phyloP scores from a whole-genome alignment of 2,888 invertebrate genomes.

The Lycocerus yunnanus region DNA sequence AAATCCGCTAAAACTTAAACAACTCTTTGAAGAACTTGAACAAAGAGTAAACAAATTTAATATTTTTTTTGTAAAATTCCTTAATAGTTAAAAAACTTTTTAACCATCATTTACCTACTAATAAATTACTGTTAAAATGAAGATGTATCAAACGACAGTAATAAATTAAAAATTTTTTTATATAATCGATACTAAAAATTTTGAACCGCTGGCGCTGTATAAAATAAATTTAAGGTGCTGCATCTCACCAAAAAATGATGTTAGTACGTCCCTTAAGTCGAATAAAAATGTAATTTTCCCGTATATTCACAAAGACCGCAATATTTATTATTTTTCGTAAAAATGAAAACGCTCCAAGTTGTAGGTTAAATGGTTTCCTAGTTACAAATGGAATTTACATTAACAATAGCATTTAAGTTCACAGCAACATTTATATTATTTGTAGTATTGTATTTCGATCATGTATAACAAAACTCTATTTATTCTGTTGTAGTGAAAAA shows the following conservation, averaged over 20 bases:
- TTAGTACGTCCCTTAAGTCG: background rate
- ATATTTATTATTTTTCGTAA: background rate
- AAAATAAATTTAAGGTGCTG: background rate
- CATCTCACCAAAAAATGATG: background rate
- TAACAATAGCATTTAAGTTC: background rate
- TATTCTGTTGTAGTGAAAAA: background rate
- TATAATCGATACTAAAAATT: background rate
- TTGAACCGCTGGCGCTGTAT: background rate
- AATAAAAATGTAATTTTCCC: background rate
- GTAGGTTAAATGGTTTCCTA: background rate
- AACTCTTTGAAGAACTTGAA: background rate
- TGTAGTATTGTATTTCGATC: background rate
- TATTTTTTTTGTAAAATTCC: background rate
- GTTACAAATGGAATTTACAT: background rate
- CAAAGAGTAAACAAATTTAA: background rate
- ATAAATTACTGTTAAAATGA: background rate
- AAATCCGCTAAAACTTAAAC: background rate
- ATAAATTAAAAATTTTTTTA: background rate
- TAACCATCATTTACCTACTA: background rate
- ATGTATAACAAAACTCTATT: background rate
- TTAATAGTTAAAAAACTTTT: background rate
- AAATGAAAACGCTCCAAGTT: background rate
- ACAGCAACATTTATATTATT: background rate
- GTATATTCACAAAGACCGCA: background rate
- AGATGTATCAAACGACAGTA: background rate